These are phyloP conservation scores for Typhlomys cinereus DNA, from an alignment of 2,113 vertebrate genomes.

Conservation along the genomic window DNA sequence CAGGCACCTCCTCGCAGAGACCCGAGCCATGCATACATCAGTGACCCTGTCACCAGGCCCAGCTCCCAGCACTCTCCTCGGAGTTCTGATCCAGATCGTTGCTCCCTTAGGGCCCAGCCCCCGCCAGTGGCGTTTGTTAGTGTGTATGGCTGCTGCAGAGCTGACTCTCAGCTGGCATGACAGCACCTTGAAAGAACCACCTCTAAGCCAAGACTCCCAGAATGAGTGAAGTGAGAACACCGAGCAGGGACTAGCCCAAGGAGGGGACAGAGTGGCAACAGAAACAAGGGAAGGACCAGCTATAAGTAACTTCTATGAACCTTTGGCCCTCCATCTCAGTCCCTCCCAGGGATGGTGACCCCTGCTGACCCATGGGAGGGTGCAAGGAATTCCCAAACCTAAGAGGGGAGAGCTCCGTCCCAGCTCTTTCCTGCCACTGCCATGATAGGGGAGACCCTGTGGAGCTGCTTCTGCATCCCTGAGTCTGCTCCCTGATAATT, in stretches of 20 bases:
- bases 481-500: slow-evolving; percentile 75
- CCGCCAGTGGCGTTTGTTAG: neutral
- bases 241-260: neutral
- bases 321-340: neutral
- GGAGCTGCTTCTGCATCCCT: slow-evolving; percentile 41
- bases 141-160: neutral
- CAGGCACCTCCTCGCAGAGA: neutral
- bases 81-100: neutral
- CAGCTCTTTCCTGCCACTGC: neutral
- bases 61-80: neutral
- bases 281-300: neutral
- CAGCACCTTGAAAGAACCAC: neutral
- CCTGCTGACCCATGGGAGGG: neutral
- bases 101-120: neutral
- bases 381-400: neutral
- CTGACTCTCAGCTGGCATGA: neutral
- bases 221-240: neutral
- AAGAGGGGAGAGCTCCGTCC: neutral
- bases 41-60: neutral
- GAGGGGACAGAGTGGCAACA: neutral
- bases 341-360: neutral
- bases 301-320: neutral
- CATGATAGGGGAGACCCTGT: slow-evolving; percentile 35
- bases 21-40: neutral
- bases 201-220: neutral